phyloP scores from a whole-genome alignment of 2,888 invertebrate species.

The Cryptops parisi region DNA sequence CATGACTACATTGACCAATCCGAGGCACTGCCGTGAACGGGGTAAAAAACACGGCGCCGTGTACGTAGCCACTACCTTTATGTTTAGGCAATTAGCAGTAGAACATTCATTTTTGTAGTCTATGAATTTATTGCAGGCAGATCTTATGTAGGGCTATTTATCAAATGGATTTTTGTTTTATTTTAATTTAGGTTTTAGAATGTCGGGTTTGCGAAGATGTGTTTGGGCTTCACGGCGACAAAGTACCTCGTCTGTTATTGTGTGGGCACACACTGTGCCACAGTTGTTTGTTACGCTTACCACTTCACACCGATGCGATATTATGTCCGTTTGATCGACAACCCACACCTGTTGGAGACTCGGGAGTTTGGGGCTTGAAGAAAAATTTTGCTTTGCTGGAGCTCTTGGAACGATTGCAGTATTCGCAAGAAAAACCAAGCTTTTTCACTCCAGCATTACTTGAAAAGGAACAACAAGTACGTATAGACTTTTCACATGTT shows the following conservation, averaged over 20 bases:
- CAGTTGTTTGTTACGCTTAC: conserved; percentile 38
- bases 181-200: conserved; percentile 34
- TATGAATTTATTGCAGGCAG: too few relatives aligned
- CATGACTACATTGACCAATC: too few relatives aligned
- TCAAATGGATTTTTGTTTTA: not conserved
- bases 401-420: conserved; percentile 39
- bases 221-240: conserved; percentile 40
- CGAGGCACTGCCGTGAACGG: too few relatives aligned
- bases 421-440: conserved; percentile 26
- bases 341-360: conserved; percentile 36
- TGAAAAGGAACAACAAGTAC: conserved; percentile 29
- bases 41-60: too few relatives aligned
- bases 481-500: not conserved
- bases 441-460: conserved; percentile 23
- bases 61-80: too few relatives aligned
- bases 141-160: too few relatives aligned
- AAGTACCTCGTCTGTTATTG: conserved; percentile 39
- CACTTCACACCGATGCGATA: conserved; percentile 32
- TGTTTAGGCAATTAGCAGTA: too few relatives aligned
- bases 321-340: conserved; percentile 44
- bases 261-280: conserved; percentile 44
- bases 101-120: too few relatives aligned
- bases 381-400: conserved; percentile 45
- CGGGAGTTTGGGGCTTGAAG: conserved; percentile 39
- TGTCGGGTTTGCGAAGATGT: conserved; percentile 43